Percentiles rank a stretch among this genome's conserved stretches.
phyloP scores from a whole-genome alignment of 2,888 invertebrate genomes.

The Limulus polyphemus region DNA sequence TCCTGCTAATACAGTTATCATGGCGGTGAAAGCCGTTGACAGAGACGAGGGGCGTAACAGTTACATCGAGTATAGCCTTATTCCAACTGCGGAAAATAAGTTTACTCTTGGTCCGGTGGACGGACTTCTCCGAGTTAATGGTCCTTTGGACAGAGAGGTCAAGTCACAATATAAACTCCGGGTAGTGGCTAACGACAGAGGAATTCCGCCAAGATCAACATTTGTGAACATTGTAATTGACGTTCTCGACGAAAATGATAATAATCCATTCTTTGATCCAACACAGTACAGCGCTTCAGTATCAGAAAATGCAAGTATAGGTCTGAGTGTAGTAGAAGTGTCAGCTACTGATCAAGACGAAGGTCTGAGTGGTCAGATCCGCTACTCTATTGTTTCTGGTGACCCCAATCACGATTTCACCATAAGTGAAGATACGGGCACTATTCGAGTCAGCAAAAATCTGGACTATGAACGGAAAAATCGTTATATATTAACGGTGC shows the following conservation, averaged over 20 bases:
- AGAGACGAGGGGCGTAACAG: slow-evolving; percentile 83
- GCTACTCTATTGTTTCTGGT: slow-evolving; percentile 76
- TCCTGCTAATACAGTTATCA: slow-evolving; percentile 69
- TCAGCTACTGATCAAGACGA: slow-evolving; percentile 46
- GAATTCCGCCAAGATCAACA: slow-evolving; percentile 63
- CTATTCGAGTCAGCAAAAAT: slow-evolving; percentile 79
- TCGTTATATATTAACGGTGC: slow-evolving; percentile 66
- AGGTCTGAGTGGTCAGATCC: slow-evolving; percentile 75
- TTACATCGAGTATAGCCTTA: slow-evolving; percentile 61
- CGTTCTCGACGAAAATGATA: slow-evolving; percentile 78
- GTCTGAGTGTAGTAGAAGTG: slow-evolving; percentile 71
- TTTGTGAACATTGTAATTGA: slow-evolving; percentile 55
- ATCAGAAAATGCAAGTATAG: slow-evolving; percentile 86
- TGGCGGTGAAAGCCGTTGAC: slow-evolving; percentile 77
- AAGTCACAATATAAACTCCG: slow-evolving; percentile 59
- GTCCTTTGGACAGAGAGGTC: slow-evolving; percentile 71
- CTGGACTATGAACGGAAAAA: slow-evolving; percentile 82
- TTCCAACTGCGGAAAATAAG: slow-evolving; percentile 36
- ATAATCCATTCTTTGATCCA: slow-evolving; percentile 67
- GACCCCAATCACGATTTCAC: slow-evolving; percentile 83
- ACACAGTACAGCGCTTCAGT: slow-evolving; percentile 79
- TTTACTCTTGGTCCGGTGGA: slow-evolving; percentile 77
- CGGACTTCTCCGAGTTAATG: slow-evolving; percentile 70
- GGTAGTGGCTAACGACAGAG: slow-evolving; percentile 73
- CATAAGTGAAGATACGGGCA: slow-evolving; percentile 81